Base-by-base conservation (phyloP, 2,888 invertebrate species). In the Rhagophthalmus giganteus region DNA sequence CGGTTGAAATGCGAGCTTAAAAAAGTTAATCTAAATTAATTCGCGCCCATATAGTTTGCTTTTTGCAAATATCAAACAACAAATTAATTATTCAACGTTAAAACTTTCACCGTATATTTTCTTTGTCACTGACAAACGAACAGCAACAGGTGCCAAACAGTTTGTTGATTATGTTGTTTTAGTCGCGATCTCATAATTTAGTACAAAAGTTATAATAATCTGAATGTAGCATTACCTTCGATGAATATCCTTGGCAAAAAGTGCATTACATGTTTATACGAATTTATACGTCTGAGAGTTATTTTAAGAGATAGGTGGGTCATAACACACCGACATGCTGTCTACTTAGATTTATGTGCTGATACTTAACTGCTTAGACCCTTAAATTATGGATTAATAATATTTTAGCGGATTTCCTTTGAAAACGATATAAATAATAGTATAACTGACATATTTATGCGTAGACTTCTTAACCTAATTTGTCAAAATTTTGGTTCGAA, bases 301-400 rank as follows among this genome's bases (percentile, higher is more conserved):
- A 59, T 60, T 60, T 60, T 59, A 59, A 57, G 59, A 54, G 54
- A 58, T 56, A 50, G 55, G 55, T 54, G 42, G 55, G 53, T 53
- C 55, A 57, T 57, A 57, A 59, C 51, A 54, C 42, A 59, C 50
- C 55, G 59, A 59, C 60, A 55, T 49, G 55, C 55, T 58, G 60
- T 60, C 60, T 55, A 45, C 51, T 37, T 44, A 57, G 54, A 60
- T 60, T 60, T 60, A 60, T 56, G 49, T 38, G 30, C 54, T 41
- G 46, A 51, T 49, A 50, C 50, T 60, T 60, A 57, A 60, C 52
- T 46, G 44, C 54, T 55, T 44, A 47, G 49, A 50, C 39, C 46
- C 57, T 41, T 60, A 60, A 62, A 58, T 62, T 62, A 60, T 59
- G 58, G 59, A 62, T 62, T 62, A 62, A 62, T 62, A 60, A 62